phyloP scores from a whole-genome alignment of 2,888 invertebrate genomes.

The Lycia hirtaria region DNA sequence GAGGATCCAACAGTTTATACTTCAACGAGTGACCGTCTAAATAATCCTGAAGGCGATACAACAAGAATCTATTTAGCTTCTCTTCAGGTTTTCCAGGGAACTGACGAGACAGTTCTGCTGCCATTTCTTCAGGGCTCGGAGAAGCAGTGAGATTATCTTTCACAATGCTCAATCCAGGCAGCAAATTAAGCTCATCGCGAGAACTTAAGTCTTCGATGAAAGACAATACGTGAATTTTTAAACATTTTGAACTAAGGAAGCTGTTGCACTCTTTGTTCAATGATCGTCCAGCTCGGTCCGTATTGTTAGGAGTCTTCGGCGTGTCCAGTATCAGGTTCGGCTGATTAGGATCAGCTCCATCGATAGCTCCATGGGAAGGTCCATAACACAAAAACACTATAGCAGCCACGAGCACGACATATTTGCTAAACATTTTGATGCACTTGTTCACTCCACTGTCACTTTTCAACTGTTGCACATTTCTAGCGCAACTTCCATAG shows the following conservation, averaged over 20 bases:
- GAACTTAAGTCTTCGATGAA: slow-evolving; percentile 91
- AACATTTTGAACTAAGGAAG: slow-evolving; percentile 88
- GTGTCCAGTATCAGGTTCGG: slow-evolving; percentile 55
- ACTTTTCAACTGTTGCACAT: slow-evolving; percentile 53
- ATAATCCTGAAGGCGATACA: slow-evolving; percentile 88
- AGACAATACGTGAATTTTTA: slow-evolving; percentile 91
- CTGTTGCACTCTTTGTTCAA: slow-evolving; percentile 75
- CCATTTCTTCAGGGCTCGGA: slow-evolving; percentile 87
- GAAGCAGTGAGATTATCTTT: slow-evolving; percentile 84
- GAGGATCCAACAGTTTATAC: slow-evolving; percentile 88
- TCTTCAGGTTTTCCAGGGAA: slow-evolving; percentile 92
- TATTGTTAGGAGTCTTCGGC: slow-evolving; percentile 48
- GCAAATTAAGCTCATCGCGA: slow-evolving; percentile 88
- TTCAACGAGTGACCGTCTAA: slow-evolving; percentile 90
- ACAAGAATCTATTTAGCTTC: slow-evolving; percentile 89
- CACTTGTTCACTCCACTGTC: slow-evolving; percentile 55
- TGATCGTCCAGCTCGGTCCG: slow-evolving; percentile 62
- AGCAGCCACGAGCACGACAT: slow-evolving; percentile 51
- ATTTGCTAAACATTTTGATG: slow-evolving; percentile 63
- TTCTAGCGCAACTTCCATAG: slow-evolving; percentile 54
- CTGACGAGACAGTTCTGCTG: slow-evolving; percentile 89
- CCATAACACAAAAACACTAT: slow-evolving; percentile 58
- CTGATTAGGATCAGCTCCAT: slow-evolving; percentile 51
- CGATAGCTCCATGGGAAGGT: slow-evolving; percentile 55
- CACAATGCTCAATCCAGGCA: slow-evolving; percentile 92